Evolutionary conservation across 2,113 vertebrate genomes (phyloP).

Genomic region (Erinaceus europaeus): DNA sequence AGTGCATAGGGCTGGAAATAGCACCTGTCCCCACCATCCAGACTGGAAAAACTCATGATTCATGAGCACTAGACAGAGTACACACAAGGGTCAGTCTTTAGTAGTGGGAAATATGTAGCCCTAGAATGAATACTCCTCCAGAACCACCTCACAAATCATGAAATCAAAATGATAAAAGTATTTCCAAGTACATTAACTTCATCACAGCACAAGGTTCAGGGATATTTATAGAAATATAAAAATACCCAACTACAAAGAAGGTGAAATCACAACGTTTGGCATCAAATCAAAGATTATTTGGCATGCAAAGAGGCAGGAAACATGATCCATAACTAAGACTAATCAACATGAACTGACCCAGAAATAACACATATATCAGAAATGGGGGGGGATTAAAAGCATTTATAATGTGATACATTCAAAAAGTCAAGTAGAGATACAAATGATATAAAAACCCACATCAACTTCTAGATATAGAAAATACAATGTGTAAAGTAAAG

Average conservation of each 20-base stretch:
- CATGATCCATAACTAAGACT: background rate
- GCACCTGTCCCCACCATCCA: background rate
- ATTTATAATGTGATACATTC: background rate
- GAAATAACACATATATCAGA: background rate
- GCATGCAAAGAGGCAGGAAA: background rate
- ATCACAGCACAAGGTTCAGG: slow-evolving; percentile 16
- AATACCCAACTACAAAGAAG: background rate
- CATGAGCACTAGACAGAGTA: background rate
- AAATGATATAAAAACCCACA: background rate
- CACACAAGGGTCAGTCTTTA: background rate
- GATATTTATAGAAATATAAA: slow-evolving; percentile 47
- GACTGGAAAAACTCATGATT: slow-evolving; percentile 42
- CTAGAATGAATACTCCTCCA: background rate
- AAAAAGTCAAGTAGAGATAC: background rate
- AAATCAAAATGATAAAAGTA: slow-evolving; percentile 33
- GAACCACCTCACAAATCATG: slow-evolving; percentile 30
- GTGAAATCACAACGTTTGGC: slow-evolving; percentile 25
- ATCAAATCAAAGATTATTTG: slow-evolving; percentile 23
- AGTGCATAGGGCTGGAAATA: slow-evolving; percentile 8
- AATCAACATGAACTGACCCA: background rate
- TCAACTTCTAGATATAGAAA: background rate
- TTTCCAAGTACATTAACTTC: background rate
- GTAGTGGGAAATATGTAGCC: background rate
- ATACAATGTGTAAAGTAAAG: background rate
- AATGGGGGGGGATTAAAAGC: background rate